Evolutionary conservation across 1,140 invertebrate species (phyloP).

Genomic region (Ooceraea biroi): DNA sequence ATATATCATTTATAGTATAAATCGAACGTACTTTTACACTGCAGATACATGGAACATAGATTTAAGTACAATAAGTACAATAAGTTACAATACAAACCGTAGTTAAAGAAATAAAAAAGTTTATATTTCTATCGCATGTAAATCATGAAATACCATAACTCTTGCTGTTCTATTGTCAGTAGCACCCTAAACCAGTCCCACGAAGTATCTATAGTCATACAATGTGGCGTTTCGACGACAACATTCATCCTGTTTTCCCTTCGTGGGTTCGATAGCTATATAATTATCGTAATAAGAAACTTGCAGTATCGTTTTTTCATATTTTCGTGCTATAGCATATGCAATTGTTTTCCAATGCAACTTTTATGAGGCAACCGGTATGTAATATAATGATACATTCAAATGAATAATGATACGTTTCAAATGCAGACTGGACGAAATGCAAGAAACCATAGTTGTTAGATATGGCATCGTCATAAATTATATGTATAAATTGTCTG

Average conservation of each 20-base stretch:
- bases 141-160: background rate
- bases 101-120: background rate
- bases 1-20: too few species aligned
- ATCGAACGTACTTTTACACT: too few species aligned
- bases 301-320: background rate
- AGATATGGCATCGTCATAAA: too few species aligned
- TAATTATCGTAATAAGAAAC: conserved; percentile 40
- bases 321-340: background rate
- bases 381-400: background rate
- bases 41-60: background rate
- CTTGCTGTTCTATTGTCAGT: background rate
- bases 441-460: background rate
- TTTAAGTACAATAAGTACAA: background rate
- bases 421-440: background rate
- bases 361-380: conserved; percentile 8
- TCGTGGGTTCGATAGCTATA: background rate
- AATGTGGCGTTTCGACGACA: background rate
- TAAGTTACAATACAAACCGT: background rate
- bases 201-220: conserved; percentile 8
- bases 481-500: too few species aligned
- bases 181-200: background rate
- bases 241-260: background rate
- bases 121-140: background rate
- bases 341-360: conserved; percentile 7
- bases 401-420: too few species aligned